Conservation (phyloP, 2,113 vertebrate species). For the Procavia capensis region DNA sequence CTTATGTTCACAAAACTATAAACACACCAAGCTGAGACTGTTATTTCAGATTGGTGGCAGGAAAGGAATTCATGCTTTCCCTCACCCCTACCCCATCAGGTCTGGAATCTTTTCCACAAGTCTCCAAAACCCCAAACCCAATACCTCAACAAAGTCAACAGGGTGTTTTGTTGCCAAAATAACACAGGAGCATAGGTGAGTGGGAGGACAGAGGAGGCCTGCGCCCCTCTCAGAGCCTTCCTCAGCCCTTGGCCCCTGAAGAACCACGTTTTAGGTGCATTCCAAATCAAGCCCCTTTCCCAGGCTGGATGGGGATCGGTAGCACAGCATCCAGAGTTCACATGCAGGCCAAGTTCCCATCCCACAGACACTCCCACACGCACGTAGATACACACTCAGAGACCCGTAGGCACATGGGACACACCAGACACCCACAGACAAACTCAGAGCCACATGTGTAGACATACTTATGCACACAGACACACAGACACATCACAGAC, state of each 20-base stretch:
- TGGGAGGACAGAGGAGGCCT: neutral
- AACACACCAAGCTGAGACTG: neutral
- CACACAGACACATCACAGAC: neutral
- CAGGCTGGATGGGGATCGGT: neutral
- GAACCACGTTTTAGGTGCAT: neutral
- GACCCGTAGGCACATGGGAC: too few species aligned
- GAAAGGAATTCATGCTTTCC: neutral
- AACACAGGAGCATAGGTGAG: neutral
- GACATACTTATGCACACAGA: neutral
- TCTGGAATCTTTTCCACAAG: neutral
- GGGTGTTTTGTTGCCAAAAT: neutral
- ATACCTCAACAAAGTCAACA: neutral
- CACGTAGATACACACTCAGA: neutral
- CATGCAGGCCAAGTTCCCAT: neutral
- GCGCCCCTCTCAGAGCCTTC: neutral
- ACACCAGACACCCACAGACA: neutral
- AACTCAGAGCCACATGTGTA: neutral
- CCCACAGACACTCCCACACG: neutral
- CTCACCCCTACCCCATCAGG: neutral
- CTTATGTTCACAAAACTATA: neutral
- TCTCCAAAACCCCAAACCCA: neutral
- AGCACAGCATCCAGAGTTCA: neutral
- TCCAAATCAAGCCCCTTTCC: neutral
- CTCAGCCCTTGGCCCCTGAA: neutral
- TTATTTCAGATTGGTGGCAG: neutral